phyloP scores from a whole-genome alignment of 1,140 invertebrate species.

The Ganaspis sp. region DNA sequence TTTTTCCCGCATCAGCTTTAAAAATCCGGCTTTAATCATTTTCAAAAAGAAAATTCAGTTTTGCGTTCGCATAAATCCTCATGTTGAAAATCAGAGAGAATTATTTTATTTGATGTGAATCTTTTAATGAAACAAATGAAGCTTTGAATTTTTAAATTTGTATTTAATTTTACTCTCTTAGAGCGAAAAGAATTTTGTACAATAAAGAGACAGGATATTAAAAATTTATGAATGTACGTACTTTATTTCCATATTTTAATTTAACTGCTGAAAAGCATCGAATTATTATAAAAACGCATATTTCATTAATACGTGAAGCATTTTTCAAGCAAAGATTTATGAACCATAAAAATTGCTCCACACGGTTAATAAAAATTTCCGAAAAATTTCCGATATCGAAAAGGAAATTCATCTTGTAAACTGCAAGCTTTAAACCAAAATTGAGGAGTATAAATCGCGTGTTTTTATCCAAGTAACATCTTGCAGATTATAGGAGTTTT shows the following conservation, averaged over 20 bases:
- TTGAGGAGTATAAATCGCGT: constrained; percentile 9
- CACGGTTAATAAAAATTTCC: background rate
- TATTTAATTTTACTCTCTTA: background rate
- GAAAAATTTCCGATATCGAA: constrained; percentile 1
- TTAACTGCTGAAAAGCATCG: too few relatives aligned
- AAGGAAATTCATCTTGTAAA: background rate
- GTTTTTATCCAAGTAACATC: background rate
- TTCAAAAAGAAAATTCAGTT: background rate
- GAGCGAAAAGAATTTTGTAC: too few relatives aligned
- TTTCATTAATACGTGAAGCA: background rate
- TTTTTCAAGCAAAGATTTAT: constrained; percentile 1
- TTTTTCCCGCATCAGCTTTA: background rate
- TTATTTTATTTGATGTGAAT: background rate
- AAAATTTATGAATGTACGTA: too few relatives aligned
- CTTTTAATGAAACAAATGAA: background rate
- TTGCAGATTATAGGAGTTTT: background rate
- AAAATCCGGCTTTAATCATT: background rate
- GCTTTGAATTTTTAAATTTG: background rate
- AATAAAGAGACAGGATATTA: too few relatives aligned
- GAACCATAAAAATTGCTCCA: constrained; percentile 9
- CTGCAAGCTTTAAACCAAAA: constrained; percentile 6
- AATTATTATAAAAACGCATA: too few relatives aligned
- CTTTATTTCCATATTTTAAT: too few relatives aligned
- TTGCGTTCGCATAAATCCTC: background rate
- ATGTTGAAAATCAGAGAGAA: background rate